phyloP scores from a whole-genome alignment of 2,797 vertebrate species.

The Psittacula echo region DNA sequence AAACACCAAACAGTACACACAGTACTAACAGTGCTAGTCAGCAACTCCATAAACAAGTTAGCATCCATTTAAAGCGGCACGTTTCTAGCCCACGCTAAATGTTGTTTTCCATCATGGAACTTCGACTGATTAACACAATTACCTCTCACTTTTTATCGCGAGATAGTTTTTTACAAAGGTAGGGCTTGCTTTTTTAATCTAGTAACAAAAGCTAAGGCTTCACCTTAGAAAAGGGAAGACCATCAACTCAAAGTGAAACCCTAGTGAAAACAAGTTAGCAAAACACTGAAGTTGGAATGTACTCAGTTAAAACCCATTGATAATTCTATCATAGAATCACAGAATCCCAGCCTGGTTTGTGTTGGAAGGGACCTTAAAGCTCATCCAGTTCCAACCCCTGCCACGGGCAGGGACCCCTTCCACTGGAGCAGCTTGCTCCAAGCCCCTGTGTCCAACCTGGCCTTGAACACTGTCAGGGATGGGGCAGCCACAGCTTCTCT shows the following conservation, averaged over 20 bases:
- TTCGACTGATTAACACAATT: background rate
- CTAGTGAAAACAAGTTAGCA: background rate
- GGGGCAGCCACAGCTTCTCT: background rate
- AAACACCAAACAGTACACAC: background rate
- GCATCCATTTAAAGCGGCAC: background rate
- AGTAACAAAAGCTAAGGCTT: background rate
- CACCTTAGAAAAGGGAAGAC: background rate
- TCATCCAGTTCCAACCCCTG: no score
- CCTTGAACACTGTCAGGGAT: background rate
- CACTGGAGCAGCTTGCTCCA: no score
- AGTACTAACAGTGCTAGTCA: background rate
- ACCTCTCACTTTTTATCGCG: background rate
- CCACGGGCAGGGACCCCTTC: no score
- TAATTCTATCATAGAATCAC: background rate
- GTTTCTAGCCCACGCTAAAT: background rate
- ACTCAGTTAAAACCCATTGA: background rate
- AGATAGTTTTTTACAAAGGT: background rate
- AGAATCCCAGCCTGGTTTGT: background rate
- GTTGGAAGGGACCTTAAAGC: background rate
- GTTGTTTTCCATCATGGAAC: background rate
- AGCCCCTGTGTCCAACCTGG: background rate
- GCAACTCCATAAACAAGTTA: background rate
- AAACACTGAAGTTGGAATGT: background rate
- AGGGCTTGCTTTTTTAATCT: background rate
- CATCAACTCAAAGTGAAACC: background rate